Base-by-base conservation (phyloP, 2,888 invertebrate species). In the Cryptophagus acutangulus region DNA sequence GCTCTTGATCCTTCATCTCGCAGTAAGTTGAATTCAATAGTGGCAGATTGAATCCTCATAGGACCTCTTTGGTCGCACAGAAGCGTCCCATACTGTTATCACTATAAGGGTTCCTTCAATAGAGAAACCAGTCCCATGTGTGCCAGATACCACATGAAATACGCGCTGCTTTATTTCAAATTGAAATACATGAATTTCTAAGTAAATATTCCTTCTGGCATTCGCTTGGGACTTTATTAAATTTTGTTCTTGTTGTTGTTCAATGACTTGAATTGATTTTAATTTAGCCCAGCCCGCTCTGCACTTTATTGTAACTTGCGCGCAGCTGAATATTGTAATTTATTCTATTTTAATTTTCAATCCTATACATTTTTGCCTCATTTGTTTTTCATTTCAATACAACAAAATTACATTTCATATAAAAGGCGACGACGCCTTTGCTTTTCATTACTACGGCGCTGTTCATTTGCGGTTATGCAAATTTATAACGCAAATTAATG, bases 1-100 rank as follows among this genome's bases (percentile, higher is more conserved):
- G 24, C n/a, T n/a, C n/a, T 20, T 20, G 24, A 20, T 20, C 24
- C 24, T 20, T 20, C 24, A 20, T 20, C 24, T 20, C 24, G 24
- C n/a, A 20, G 24, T 20, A 20, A 20, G 6, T 20, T n/a, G 24
- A 20, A 20, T 20, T 20, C 24, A 20, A 20, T 20, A 20, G 24
- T 20, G 24, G 24, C 24, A 20, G 24, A 20, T 20, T 20, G 24
- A 20, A 20, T 20, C 24, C 24, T 20, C 24, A n/a, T 8, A 20
- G 24, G 24, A 20, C 24, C 24, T 20, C 24, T 20, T 20, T 20
- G 24, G 24, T 20, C 24, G 24, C 24, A 20, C 6, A 8, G 24
- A 20, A n/a, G 24, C 24, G 24, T 6, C 24, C 24, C 24, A 20
- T 20, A 20, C 24, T 20, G 24, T 20, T 20, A 20, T 20, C 24